Evolutionary conservation across 35 echinoderm and acorn worm species (phyloP), one percentile per base, ranked within the genome.

Genomic region (Nesometra sesokonis): DNA sequence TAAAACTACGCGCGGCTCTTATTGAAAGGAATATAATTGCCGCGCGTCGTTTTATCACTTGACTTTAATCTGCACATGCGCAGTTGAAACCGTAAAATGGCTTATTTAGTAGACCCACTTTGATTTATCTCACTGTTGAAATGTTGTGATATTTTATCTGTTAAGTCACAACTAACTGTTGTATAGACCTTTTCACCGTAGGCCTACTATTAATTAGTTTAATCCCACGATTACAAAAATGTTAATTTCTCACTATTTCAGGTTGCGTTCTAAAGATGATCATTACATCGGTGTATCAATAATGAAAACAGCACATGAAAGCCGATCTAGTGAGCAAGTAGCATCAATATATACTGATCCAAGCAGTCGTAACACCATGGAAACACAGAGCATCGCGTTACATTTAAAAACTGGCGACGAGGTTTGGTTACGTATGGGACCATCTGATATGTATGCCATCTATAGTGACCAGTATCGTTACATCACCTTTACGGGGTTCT

Each of bases 401-500:
- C 90, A 92, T 57, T 57, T 99, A n/a, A 57, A 76, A 13, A 46
- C 36, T 2, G 92, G 81, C 0, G 96, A 99, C 77, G n/a, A 11
- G 2, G 77, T 99, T 3, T 99, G 88, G 89, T 78, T 99, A 27
- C 80, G 90, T 37, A 52, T 94, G 35, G 89, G 89, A 8, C 87
- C 96, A 47, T 90, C 84, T 23, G 46, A 84, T 17, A 8, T 47
- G 30, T 94, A 77, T 80, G 92, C 80, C 0, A 43, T 99, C 29
- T 87, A 92, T 82, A 89, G 88, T 76, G 90, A 91, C 21, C 23
- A 76, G 19, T 90, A 88, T 37, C 83, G 89, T 27, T 84, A 91
- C 40, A 34, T 77, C 17, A 94, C 92, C 0, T 99, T 99, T 34
- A 91, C 84, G 0, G 96, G 92, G 2, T 99, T 94, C 79, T 83